These are phyloP conservation scores for Artemia sinica DNA, from an alignment of 2,888 invertebrate genomes.

Conservation along the genomic window DNA sequence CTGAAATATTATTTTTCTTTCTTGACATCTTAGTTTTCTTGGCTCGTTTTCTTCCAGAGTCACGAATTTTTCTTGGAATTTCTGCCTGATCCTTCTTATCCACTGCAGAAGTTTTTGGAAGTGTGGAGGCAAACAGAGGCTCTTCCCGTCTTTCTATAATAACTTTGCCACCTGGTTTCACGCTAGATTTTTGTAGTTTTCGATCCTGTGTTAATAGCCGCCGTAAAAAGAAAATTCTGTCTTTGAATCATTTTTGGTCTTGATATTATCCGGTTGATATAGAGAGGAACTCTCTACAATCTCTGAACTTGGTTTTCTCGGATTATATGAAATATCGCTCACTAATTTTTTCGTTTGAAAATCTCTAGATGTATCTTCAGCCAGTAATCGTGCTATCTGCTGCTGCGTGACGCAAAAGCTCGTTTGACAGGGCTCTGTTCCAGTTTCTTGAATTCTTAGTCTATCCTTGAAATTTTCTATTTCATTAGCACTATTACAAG, in stretches of 20 bases:
- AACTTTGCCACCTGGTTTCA: background rate
- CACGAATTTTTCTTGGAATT: no score
- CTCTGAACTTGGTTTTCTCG: background rate
- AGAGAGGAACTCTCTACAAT: background rate
- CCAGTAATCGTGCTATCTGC: slow-evolving; percentile 1
- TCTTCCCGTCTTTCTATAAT: background rate
- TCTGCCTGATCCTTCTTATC: no score
- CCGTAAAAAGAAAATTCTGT: background rate
- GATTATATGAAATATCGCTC: background rate
- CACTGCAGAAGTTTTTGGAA: background rate
- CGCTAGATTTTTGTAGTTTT: background rate
- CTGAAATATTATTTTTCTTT: no score
- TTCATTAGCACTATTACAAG: background rate
- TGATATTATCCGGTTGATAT: background rate
- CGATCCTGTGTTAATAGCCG: background rate
- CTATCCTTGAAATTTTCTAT: background rate
- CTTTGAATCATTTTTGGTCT: background rate
- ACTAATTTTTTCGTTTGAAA: no score
- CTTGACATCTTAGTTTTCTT: no score
- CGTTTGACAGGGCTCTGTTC: background rate
- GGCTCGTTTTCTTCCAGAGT: no score
- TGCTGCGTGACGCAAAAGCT: slow-evolving; percentile 9
- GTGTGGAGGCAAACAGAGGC: background rate
- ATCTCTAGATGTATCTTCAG: background rate
- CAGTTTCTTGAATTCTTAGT: background rate